Evolutionary conservation across 2,113 vertebrate genomes (phyloP), one percentile per base, ranked within the genome.

Genomic region (Vanacampus margaritifer): DNA sequence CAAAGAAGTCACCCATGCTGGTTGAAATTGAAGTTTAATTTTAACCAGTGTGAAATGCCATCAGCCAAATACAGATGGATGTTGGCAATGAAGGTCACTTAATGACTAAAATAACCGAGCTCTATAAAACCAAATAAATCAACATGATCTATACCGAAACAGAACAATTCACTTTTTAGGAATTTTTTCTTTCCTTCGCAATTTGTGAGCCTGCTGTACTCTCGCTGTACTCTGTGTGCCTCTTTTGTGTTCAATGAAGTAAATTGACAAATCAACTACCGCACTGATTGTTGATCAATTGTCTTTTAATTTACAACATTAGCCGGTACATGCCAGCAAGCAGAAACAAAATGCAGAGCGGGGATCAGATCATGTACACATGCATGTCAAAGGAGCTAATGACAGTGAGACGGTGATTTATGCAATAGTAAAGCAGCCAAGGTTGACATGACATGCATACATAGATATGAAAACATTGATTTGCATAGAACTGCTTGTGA

Each of bases 281-380:
- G 4, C 2, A 32, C 2, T 32, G 28, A 32, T 32, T 32, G 28
- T 32, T 89, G 86, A 88, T 90, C n/a, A 53, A 11, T 53, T 11
- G 82, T 89, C 79, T 86, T 89, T 87, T 88, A 84, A 86, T 89
- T 89, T 24, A 85, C 76, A 82, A 72, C 62, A 73, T 84, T 84
- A 80, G 78, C 83, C 83, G 82, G 80, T 87, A 86, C 75, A 65
- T 79, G 73, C 57, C 65, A 57, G 73, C 60, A 71, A 84, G 76
- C 61, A 5, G 63, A 85, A 77, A 63, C 61, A 72, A 81, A 54
- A 35, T 57, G n/a, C 9, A 45, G 64, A 8, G 45, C 58, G 64
- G 63, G 65, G 80, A 84, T 89, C 23, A 51, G 67, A 56, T 36
- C 54, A 68, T 84, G 57, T 74, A 77, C 71, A 65, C 62, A 69